Evolutionary conservation across 2,797 vertebrate species (phyloP), one percentile per base, ranked within the genome.

Genomic region (Salmo trutta): DNA sequence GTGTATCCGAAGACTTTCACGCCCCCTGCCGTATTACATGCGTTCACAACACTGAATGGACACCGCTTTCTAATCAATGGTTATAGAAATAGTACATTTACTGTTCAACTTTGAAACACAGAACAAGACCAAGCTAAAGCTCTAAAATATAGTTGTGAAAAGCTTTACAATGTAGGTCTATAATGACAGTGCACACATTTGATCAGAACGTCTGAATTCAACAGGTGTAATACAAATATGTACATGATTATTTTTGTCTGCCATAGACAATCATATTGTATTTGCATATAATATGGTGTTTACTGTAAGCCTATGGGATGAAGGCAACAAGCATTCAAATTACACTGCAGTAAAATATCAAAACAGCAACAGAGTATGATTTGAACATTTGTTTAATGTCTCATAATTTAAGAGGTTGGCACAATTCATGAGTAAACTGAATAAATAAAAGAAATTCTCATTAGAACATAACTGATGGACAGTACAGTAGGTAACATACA

Each of bases 371-470:
- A 1, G 27, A 16, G 24, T 53, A 16, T 17, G 75, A 85, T 83
- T 80, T 75, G 75, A 90, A 90, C 82, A 21, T 51, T 71, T 84
- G 79, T 92, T 93, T 90, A 91, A 90, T 91, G 90, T 88, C 88
- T 59, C 79, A 87, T 88, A 87, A 83, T 90, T 89, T 87, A 82
- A 83, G 72, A 73, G 82, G 77, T 80, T 84, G 85, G 85, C 84
- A 90, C 76, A 91, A 86, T 81, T 82, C 82, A 84, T 52, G 41
- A 64, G n/a, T 85, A 84, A 73, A 88, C 79, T 83, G 79, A 93
- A 94, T 93, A 94, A 94, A 94, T 93, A 93, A 88, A 89, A 24
- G 24, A 87, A 84, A 86, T 89, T 69, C 84, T 90, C 82, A 91
- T 85, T 91, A 83, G 75, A 89, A 83, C 74, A 73, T 74, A 80